Evolutionary conservation across 37 sponge, comb jelly and placozoan genomes (phyloP).

Genomic region (Oopsacas minuta): DNA sequence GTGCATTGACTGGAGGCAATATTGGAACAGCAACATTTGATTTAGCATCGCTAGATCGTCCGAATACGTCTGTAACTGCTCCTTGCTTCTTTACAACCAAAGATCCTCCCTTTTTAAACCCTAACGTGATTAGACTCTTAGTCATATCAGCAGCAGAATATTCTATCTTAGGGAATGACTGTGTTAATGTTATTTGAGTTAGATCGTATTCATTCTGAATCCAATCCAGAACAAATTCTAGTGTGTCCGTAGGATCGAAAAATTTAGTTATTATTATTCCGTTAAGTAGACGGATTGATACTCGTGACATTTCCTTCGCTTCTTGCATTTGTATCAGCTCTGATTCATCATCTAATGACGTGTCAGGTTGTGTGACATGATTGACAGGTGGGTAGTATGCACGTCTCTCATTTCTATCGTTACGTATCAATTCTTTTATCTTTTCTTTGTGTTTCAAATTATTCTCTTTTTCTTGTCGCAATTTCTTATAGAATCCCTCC

Average conservation of each 20-base stretch:
- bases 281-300: background rate
- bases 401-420: background rate
- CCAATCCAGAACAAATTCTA: background rate
- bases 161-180: background rate
- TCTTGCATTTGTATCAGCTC: background rate
- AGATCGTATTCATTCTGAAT: background rate
- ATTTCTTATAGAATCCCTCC: background rate
- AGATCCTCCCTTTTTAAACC: background rate
- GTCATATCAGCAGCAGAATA: background rate
- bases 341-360: background rate
- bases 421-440: background rate
- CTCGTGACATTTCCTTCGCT: background rate
- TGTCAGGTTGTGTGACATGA: background rate
- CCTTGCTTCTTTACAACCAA: background rate
- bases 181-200: background rate
- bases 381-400: background rate
- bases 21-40: background rate
- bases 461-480: background rate
- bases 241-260: background rate
- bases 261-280: background rate
- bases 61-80: background rate
- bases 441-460: background rate
- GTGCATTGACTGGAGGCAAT: background rate
- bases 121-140: background rate
- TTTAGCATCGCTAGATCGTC: background rate